Evolutionary conservation across 2,888 invertebrate species (phyloP).

Genomic region (Lepas anatifera): DNA sequence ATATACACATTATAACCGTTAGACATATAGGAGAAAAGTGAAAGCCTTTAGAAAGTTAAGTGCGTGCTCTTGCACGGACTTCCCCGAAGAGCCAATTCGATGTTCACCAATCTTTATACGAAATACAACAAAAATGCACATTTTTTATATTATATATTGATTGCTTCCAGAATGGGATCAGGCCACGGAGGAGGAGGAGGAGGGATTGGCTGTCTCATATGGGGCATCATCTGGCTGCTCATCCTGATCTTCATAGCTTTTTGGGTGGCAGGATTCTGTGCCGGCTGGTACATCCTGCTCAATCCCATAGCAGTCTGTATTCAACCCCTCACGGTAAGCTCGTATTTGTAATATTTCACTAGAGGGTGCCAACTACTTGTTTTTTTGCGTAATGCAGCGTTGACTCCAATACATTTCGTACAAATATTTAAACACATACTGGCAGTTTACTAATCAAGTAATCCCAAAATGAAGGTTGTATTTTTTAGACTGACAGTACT

Average conservation of each 20-base stretch:
- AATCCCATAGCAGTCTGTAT: not conserved
- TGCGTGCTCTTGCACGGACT: too few relatives aligned
- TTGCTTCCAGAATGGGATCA: too few relatives aligned
- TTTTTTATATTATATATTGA: too few relatives aligned
- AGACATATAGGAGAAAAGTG: too few relatives aligned
- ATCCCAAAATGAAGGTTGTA: not conserved
- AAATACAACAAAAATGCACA: too few relatives aligned
- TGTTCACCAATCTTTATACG: too few relatives aligned
- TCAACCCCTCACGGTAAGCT: not conserved
- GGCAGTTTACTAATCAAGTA: not conserved
- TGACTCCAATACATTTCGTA: not conserved
- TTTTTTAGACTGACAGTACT: not conserved
- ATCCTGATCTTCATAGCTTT: not conserved
- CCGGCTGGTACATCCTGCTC: not conserved
- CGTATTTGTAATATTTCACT: not conserved
- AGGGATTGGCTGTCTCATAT: not conserved
- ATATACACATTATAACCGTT: too few relatives aligned
- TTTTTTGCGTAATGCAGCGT: not conserved
- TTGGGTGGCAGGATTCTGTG: not conserved
- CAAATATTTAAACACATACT: not conserved
- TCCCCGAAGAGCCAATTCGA: too few relatives aligned
- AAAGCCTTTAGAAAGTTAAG: too few relatives aligned
- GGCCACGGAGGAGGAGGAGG: not conserved
- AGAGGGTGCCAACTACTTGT: not conserved
- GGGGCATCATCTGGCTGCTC: not conserved